Evolutionary conservation across 23 tunicate genomes (phyloP).

Genomic region (Trididemnum clinides): DNA sequence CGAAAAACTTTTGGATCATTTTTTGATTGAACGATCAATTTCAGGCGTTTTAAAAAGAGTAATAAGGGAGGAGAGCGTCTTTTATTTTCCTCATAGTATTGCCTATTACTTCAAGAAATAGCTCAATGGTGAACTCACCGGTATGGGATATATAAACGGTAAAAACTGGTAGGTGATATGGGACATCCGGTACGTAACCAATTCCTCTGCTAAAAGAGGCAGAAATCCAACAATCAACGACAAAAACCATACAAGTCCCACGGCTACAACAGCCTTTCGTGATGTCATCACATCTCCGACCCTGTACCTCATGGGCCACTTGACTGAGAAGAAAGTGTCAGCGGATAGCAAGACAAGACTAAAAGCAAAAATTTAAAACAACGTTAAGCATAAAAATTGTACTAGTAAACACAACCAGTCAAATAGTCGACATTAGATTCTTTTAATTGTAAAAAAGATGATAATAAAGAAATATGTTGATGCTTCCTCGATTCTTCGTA

Average conservation of each 20-base stretch:
- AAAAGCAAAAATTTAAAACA: slow-evolving; percentile 18
- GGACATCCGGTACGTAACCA: slow-evolving; percentile 44
- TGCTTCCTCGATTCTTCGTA: too few relatives aligned
- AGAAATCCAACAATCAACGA: slow-evolving; percentile 50
- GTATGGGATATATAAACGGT: slow-evolving; percentile 51
- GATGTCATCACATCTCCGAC: slow-evolving; percentile 82
- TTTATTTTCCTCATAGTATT: too few relatives aligned
- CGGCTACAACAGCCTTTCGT: slow-evolving; percentile 38
- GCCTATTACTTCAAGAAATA: too few relatives aligned
- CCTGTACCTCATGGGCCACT: slow-evolving; percentile 84
- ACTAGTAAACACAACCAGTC: too few relatives aligned
- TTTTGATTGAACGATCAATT: too few relatives aligned
- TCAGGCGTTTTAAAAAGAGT: too few relatives aligned
- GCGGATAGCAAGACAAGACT: slow-evolving; percentile 72
- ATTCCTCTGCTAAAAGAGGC: slow-evolving; percentile 36
- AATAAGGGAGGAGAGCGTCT: too few relatives aligned
- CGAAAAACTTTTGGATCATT: too few relatives aligned
- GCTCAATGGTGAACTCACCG: not conserved
- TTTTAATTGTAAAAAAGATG: too few relatives aligned
- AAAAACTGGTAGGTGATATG: slow-evolving; percentile 39
- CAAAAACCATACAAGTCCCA: slow-evolving; percentile 49
- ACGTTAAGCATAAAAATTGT: too few relatives aligned
- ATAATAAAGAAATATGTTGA: too few relatives aligned
- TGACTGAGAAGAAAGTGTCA: slow-evolving; percentile 74
- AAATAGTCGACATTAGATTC: too few relatives aligned